phyloP scores from a whole-genome alignment of 2,888 invertebrate genomes.

The Coremacera marginata region DNA sequence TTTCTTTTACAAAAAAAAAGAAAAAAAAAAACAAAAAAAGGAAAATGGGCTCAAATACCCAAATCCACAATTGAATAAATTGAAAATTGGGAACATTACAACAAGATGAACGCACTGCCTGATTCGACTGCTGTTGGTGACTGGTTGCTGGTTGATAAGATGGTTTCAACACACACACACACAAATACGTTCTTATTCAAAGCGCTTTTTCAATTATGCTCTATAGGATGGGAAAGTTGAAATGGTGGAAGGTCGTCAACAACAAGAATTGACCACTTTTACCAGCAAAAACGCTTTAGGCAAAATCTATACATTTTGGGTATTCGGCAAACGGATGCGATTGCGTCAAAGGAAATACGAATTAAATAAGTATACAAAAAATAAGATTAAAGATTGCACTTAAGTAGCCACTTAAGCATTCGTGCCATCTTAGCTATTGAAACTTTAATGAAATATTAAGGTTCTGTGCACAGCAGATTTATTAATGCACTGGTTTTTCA shows the following conservation, averaged over 20 bases:
- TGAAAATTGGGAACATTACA: constrained; percentile 27
- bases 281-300: constrained; percentile 17
- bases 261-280: constrained; percentile 7
- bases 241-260: not conserved
- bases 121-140: constrained; percentile 16
- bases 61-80: constrained; percentile 39
- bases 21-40: not conserved
- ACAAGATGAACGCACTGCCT: not conserved
- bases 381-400: constrained; percentile 48
- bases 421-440: not conserved
- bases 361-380: constrained; percentile 41
- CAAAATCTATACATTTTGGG: not conserved
- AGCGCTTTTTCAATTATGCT: constrained; percentile 29
- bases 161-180: not conserved
- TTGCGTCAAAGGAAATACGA: not conserved
- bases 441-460: not conserved
- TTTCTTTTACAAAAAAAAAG: no score
- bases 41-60: not conserved
- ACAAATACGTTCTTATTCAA: constrained; percentile 5
- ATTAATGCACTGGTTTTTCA: not conserved
- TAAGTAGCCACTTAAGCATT: constrained; percentile 42
- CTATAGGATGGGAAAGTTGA: not conserved
- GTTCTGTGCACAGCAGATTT: not conserved
- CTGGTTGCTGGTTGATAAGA: constrained; percentile 38
- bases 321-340: not conserved